Evolutionary conservation across 2,797 vertebrate genomes (phyloP), one percentile per base, ranked within the genome.

Genomic region (Anguilla obscura): DNA sequence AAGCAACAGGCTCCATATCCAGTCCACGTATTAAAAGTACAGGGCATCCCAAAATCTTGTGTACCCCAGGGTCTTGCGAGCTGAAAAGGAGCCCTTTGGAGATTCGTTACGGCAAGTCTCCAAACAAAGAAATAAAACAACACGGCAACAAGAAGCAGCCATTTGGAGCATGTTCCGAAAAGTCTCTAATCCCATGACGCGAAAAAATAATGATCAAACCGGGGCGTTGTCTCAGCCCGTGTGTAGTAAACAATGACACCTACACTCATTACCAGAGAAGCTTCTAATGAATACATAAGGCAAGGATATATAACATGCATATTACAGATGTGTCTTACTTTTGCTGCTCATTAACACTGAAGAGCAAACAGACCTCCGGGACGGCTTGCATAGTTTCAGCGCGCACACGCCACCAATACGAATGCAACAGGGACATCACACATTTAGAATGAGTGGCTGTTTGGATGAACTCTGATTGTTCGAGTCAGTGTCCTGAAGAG

Each of bases 111-210:
- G 50, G 79, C 79, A 2, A 50, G 45, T 82, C 45, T 82, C 40
- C 79, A 82, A 50, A 82, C 79, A 82, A 82, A 82, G 79, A 82
- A 24, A 82, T 82, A 50, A 82, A 82, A 82, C 79, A 82, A 82
- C 40, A 48, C 24, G 9, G 79, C 74, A 79, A 79, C 74, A 40
- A 36, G 74, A 21, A 79, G 36, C 10, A 18, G 74, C 74, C 74
- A 4, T 40, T 79, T 9, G n/a, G 33, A 40, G 33, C 74, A 21
- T 14, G 33, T 79, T 79, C 74, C 14, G 36, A 79, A 40, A 79
- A 79, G 30, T 82, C 40, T 8, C 45, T 48, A 82, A 80, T 50
- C 79, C 45, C 79, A n/a, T 8, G 45, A n/a, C n/a, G 45, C 33
- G 40, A 82, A 50, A 48, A 24, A 82, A 21, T 82, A 50, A 50